These are phyloP conservation scores for Ormyrus labotus DNA, from an alignment of 2,888 invertebrate species.

Conservation along the genomic window DNA sequence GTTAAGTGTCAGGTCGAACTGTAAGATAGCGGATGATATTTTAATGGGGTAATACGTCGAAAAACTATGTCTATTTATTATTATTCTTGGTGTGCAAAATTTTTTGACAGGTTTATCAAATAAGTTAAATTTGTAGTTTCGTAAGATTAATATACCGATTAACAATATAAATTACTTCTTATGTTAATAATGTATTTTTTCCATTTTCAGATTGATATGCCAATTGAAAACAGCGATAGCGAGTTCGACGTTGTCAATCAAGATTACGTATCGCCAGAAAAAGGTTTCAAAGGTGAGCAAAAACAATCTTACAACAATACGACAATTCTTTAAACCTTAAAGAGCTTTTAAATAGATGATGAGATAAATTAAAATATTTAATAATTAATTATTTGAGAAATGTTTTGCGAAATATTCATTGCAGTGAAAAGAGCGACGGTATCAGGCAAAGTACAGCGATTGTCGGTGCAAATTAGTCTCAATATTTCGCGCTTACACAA, in stretches of 20 bases:
- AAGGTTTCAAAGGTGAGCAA: constrained; percentile 73
- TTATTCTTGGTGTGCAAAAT: too few species aligned
- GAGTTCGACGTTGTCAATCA: constrained; percentile 67
- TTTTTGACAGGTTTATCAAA: too few species aligned
- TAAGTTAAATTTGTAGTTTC: too few species aligned
- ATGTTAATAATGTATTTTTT: background rate
- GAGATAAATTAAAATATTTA: background rate
- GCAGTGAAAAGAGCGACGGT: too few species aligned
- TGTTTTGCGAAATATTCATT: background rate
- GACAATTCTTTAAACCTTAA: too few species aligned
- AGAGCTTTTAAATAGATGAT: too few species aligned
- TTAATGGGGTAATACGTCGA: too few species aligned
- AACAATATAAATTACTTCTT: background rate
- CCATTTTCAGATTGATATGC: constrained; percentile 71
- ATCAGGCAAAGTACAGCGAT: too few species aligned
- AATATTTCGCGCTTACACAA: constrained; percentile 27
- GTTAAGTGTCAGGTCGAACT: too few species aligned
- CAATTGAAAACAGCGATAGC: constrained; percentile 69
- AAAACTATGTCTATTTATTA: too few species aligned
- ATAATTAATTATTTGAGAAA: background rate
- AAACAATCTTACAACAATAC: background rate
- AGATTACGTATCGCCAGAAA: constrained; percentile 69
- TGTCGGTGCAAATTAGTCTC: constrained; percentile 3
- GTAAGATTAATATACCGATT: background rate
- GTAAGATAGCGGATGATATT: too few species aligned